Evolutionary conservation across 64 coral and sea anemone genomes (phyloP), one percentile per base, ranked within the genome.

Genomic region (Montipora sp.): DNA sequence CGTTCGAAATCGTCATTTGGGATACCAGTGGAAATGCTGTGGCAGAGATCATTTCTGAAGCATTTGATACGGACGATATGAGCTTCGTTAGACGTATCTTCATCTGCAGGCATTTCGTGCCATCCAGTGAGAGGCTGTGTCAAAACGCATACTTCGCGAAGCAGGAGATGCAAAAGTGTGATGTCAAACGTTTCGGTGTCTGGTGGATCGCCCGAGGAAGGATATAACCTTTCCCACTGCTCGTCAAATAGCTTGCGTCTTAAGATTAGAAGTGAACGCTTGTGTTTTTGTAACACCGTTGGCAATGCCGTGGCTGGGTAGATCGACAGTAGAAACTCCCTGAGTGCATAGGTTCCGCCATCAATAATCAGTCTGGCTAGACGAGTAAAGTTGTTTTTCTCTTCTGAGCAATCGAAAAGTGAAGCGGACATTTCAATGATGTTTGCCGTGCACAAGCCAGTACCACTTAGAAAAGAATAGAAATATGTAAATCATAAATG

Each of bases 201-300:
- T 22, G 93, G 87, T 19, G 48, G 44, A 3, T 87, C 66, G 3
- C 81, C 93, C 2, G 89, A 63, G 9, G 27, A 5, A 47, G 89
- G 93, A 92, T 70, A 95, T n/a, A 95, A 43, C 59, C n/a, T 20
- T 21, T 87, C 51, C 93, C 93, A 95, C 13, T 95, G 89, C 5
- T 16, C 27, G 51, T 80, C 88, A 74, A 69, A 70, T 79, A 95
- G 18, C 48, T 71, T 87, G 5, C 74, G 8, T 59, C 24, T 95
- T 51, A 85, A 59, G 11, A 60, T 47, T 11, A 76, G 3, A 24
- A 76, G 70, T 49, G 12, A 50, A 2, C 9, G 15, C 12, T 47
- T n/a, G 72, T 77, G 60, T 21, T 59, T 78, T 16, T 75, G 47
- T 44, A 79, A 75, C 2, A 43, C 85, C 11, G 14, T 48, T 73